phyloP scores from a whole-genome alignment of 2,888 invertebrate species.

The Criorhina ranunculi region DNA sequence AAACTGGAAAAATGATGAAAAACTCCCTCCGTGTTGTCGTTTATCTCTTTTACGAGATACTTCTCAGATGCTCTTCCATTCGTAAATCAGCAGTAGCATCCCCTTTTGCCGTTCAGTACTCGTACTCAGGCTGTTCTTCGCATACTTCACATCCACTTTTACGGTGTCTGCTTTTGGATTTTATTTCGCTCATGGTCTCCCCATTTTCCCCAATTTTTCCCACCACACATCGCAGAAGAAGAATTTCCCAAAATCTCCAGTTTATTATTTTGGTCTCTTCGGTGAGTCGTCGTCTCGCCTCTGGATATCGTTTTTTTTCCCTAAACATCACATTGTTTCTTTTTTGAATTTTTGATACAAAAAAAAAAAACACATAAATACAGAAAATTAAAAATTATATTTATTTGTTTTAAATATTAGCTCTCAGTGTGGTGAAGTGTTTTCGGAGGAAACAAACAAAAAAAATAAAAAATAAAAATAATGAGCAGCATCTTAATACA shows the following conservation, averaged over 20 bases:
- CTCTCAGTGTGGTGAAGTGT: conserved; percentile 23
- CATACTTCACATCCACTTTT: conserved; percentile 59
- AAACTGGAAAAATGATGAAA: conserved; percentile 65
- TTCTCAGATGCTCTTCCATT: conserved; percentile 68
- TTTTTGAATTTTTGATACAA: conserved; percentile 42
- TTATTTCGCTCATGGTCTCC: conserved; percentile 74
- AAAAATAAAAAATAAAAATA: conserved; percentile 3
- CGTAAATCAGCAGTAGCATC: conserved; percentile 71
- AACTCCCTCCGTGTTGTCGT: conserved; percentile 45
- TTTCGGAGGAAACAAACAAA: not conserved
- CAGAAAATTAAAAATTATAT: conserved; percentile 17
- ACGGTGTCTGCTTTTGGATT: conserved; percentile 65
- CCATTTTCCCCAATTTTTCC: conserved; percentile 76
- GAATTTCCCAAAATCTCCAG: conserved; percentile 77
- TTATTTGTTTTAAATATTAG: conserved; percentile 47
- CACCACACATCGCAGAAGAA: conserved; percentile 70
- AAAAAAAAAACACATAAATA: conserved; percentile 24
- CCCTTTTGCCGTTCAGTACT: conserved; percentile 43
- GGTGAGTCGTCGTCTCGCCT: conserved; percentile 77
- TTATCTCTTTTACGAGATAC: conserved; percentile 75
- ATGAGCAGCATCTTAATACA: conserved; percentile 4
- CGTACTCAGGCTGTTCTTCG: conserved; percentile 30
- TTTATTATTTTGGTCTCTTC: conserved; percentile 78
- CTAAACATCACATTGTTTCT: conserved; percentile 40
- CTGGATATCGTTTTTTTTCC: conserved; percentile 48